Evolutionary conservation across 2,113 vertebrate genomes (phyloP).

Genomic region (Ammodytes marinus): DNA sequence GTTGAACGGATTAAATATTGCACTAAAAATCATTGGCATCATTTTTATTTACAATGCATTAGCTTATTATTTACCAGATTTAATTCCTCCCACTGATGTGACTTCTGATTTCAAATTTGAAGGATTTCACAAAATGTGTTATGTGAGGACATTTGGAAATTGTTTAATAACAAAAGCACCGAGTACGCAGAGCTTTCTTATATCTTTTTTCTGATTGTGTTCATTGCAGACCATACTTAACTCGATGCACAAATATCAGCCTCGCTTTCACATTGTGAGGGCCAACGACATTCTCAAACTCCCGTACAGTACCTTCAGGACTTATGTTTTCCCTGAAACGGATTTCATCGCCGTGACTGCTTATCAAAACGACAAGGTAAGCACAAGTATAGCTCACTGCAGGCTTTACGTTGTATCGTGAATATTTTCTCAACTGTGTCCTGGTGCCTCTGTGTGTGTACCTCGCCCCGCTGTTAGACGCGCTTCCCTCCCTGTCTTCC

Average conservation of each 20-base stretch:
- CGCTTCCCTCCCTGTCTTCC: conserved; percentile 17
- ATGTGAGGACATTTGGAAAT: background rate
- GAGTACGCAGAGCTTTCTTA: background rate
- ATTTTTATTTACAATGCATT: background rate
- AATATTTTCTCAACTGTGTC: background rate
- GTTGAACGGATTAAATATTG: background rate
- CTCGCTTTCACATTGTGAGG: conserved; percentile 97
- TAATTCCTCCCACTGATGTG: background rate
- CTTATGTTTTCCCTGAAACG: conserved; percentile 98
- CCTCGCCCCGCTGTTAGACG: background rate
- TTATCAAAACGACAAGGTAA: conserved; percentile 99
- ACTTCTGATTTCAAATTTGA: background rate
- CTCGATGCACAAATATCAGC: conserved; percentile 99
- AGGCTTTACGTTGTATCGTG: background rate
- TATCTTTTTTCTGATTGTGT: conserved; percentile 36
- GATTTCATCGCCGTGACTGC: conserved; percentile 99
- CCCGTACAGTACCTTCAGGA: conserved; percentile 98
- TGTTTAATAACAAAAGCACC: background rate
- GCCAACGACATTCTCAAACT: conserved; percentile 98
- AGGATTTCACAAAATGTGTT: background rate
- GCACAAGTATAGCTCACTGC: conserved; percentile 25
- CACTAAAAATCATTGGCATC: background rate
- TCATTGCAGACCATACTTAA: conserved; percentile 94
- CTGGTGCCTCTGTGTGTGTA: background rate
- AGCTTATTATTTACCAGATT: background rate